Percentiles rank a stretch among this genome's conserved stretches.
Conservation (phyloP, 2,113 vertebrate genomes). For the Anguilla japonica region DNA sequence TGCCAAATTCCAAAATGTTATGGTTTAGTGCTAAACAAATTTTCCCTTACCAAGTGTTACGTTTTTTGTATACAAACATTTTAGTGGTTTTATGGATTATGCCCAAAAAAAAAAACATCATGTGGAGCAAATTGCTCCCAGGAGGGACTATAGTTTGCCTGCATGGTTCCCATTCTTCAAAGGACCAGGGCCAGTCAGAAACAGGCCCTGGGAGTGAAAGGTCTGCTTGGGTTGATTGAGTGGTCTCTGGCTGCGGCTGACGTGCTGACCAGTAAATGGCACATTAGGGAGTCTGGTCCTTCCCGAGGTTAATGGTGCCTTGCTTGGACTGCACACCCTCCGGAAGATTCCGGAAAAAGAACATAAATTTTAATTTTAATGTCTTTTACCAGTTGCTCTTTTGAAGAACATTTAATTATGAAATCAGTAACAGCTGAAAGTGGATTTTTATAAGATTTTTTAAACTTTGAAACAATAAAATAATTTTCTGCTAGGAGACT, state of each 20-base stretch:
- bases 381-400: not conserved
- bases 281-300: not conserved
- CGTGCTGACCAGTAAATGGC: not conserved
- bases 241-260: not conserved
- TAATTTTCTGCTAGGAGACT: not conserved
- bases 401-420: not conserved
- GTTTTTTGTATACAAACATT: constrained; percentile 17
- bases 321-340: not conserved
- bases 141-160: constrained; percentile 34
- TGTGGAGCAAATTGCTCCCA: constrained; percentile 39
- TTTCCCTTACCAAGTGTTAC: constrained; percentile 23
- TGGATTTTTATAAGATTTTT: not conserved
- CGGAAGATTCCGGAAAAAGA: not conserved
- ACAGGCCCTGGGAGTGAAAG: constrained; percentile 13
- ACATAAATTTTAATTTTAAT: not conserved
- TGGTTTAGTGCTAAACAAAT: not conserved
- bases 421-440: not conserved
- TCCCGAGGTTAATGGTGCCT: not conserved
- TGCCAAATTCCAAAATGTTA: constrained; percentile 2
- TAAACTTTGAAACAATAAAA: not conserved
- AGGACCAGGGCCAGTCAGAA: constrained; percentile 21
- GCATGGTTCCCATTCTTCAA: constrained; percentile 45
- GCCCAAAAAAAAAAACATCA: constrained; percentile 2
- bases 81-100: constrained; percentile 23
- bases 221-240: not conserved